These are phyloP conservation scores for Taenioides sp. DNA, from an alignment of 2,797 vertebrate species.

Conservation along the genomic window DNA sequence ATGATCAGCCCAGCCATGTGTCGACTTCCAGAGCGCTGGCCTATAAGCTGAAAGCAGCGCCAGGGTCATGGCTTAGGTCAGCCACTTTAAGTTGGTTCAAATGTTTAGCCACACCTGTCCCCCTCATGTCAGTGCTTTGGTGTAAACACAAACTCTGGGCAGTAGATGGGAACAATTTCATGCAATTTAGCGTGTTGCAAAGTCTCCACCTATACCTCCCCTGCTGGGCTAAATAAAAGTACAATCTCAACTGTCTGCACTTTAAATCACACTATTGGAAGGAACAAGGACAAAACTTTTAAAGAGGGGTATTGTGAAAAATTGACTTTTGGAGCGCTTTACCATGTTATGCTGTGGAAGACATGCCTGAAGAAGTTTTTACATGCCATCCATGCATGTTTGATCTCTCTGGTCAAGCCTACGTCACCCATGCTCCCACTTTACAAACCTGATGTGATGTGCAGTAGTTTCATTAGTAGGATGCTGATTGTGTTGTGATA, in stretches of 20 bases:
- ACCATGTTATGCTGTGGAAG: too few relatives aligned
- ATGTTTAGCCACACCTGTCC: conserved; percentile 40
- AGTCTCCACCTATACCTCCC: background rate
- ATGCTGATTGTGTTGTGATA: too few relatives aligned
- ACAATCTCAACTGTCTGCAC: background rate
- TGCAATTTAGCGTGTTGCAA: background rate
- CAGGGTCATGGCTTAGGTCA: conserved; percentile 21
- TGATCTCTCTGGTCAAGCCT: too few relatives aligned
- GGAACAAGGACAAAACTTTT: background rate
- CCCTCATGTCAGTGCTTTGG: background rate
- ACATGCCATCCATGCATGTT: too few relatives aligned
- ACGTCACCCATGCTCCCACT: too few relatives aligned
- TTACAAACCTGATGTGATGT: too few relatives aligned
- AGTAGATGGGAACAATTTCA: conserved; percentile 1
- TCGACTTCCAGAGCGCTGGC: conserved; percentile 7
- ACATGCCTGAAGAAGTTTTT: too few relatives aligned
- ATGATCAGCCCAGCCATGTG: conserved; percentile 53
- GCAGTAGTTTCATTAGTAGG: too few relatives aligned
- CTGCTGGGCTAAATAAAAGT: background rate
- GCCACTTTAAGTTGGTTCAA: conserved; percentile 32
- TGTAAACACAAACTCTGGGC: background rate
- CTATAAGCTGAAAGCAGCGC: conserved; percentile 9
- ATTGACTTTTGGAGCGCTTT: too few relatives aligned
- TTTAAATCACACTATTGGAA: background rate
- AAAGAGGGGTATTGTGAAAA: too few relatives aligned